phyloP scores from a whole-genome alignment of 2,113 vertebrate species.

The Hassar affinis region DNA sequence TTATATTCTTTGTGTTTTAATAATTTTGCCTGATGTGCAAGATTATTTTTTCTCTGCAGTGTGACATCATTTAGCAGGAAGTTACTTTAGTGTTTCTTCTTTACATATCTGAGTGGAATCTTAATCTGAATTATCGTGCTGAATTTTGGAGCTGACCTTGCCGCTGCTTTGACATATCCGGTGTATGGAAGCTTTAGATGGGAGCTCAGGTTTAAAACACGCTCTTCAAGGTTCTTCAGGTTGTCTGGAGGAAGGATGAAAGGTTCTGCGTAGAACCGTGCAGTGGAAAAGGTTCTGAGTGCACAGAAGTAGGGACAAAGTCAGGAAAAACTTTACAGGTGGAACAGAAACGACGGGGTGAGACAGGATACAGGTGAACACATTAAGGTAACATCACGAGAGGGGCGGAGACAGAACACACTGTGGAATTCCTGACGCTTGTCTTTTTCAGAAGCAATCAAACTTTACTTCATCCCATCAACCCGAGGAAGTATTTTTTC shows the following conservation, averaged over 20 bases:
- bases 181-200: neutral
- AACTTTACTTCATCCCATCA: neutral
- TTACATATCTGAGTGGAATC: neutral
- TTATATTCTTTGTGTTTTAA: neutral
- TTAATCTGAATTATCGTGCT: too few species aligned
- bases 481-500: neutral
- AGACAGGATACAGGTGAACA: neutral
- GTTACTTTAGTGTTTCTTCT: neutral
- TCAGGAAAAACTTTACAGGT: neutral
- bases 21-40: neutral
- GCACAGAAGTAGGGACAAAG: neutral
- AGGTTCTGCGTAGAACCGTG: neutral
- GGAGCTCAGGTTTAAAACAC: neutral
- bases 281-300: neutral
- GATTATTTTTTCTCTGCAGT: neutral
- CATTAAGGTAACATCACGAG: neutral
- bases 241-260: neutral
- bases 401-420: neutral
- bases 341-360: neutral
- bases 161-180: neutral
- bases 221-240: neutral
- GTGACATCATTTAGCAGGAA: neutral
- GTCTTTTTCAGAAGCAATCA: neutral
- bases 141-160: neutral
- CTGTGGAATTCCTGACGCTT: neutral